Conservation (phyloP, 2,113 vertebrate genomes). For the Plectropomus leopardus region DNA sequence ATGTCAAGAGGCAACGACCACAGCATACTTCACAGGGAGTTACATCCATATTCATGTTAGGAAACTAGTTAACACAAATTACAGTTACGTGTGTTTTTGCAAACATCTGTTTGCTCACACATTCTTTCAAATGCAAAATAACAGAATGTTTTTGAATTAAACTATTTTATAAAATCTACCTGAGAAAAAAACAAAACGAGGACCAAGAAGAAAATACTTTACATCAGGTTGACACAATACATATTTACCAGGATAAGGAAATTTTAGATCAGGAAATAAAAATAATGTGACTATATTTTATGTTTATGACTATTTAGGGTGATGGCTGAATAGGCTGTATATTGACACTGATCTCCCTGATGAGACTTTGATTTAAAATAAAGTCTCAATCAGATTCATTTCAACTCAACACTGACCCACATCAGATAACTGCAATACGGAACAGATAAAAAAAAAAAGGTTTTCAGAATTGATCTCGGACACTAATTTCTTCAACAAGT, state of each 20-base stretch:
- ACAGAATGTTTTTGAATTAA: background rate
- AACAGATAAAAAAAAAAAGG: no score
- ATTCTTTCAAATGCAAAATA: background rate
- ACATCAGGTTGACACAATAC: no score
- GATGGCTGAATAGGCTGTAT: background rate
- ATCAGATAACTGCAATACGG: background rate
- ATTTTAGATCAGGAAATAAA: background rate
- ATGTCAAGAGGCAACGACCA: background rate
- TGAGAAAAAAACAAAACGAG: background rate
- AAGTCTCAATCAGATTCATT: background rate
- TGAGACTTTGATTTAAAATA: background rate
- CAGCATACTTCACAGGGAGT: background rate
- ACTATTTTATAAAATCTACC: background rate
- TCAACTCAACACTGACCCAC: background rate
- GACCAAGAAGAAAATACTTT: background rate
- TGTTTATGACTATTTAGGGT: background rate
- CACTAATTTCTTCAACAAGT: background rate
- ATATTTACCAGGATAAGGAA: no score
- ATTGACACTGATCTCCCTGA: background rate
- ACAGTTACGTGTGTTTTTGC: background rate
- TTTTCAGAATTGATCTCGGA: background rate
- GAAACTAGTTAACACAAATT: background rate
- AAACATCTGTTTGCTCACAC: background rate
- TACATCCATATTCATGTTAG: background rate
- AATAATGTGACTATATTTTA: no score